These are phyloP conservation scores for Cyphomyrus discorhynchus DNA, from an alignment of 2,113 vertebrate genomes.

Conservation along the genomic window DNA sequence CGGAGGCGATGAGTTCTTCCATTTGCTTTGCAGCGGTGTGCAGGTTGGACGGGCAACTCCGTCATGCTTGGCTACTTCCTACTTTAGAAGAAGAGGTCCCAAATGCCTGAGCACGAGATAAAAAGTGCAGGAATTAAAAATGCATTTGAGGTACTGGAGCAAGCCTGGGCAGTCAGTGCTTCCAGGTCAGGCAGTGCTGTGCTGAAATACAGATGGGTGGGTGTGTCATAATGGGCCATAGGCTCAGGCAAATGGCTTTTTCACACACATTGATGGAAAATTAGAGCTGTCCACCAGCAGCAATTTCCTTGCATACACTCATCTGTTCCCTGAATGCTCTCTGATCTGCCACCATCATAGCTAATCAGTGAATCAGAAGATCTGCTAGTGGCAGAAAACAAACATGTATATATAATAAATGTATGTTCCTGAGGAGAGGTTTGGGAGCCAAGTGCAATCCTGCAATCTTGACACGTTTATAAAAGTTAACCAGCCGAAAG, in stretches of 20 bases:
- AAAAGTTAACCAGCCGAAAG: background rate
- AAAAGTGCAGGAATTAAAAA: background rate
- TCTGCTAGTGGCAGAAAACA: background rate
- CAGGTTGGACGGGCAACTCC: background rate
- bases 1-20: background rate
- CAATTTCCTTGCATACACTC: background rate
- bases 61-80: background rate
- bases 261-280: background rate
- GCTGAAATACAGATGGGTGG: background rate
- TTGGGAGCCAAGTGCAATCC: background rate
- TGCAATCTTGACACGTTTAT: background rate
- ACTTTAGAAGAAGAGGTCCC: background rate
- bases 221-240: background rate
- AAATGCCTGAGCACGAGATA: background rate
- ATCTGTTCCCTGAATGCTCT: background rate
- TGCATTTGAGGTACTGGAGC: background rate
- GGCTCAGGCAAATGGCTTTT: background rate
- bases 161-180: background rate
- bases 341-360: background rate
- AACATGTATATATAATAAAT: background rate
- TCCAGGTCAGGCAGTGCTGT: background rate
- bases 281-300: background rate
- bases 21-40: background rate
- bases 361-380: background rate
- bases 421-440: background rate